A percentile compares a stretch with the other conserved stretches of the same genome.
phyloP scores from a whole-genome alignment of 2,113 vertebrate species.

The Myxocyprinus asiaticus region DNA sequence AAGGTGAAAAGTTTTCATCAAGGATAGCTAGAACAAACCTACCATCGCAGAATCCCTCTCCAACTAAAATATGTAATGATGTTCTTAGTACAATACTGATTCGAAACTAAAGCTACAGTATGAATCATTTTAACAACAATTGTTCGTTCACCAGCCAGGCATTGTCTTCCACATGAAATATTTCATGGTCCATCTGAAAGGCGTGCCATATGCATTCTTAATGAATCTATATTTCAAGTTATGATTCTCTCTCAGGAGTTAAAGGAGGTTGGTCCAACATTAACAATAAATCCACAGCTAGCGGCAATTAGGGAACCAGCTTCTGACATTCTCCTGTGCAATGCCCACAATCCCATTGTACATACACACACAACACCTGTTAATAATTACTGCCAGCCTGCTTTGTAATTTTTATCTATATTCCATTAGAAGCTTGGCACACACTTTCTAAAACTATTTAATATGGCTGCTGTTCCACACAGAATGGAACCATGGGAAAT shows the following conservation, averaged over 20 bases:
- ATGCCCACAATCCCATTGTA: too few relatives aligned
- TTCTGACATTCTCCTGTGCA: conserved; percentile 36
- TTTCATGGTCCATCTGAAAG: conserved; percentile 54
- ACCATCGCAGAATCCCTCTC: too few relatives aligned
- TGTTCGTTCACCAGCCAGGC: conserved; percentile 38
- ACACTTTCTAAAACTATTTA: conserved; percentile 45
- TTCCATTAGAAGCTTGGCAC: conserved; percentile 52
- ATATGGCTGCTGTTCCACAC: conserved; percentile 49
- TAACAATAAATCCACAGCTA: conserved; percentile 53
- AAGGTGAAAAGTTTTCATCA: too few relatives aligned
- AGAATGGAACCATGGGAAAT: conserved; percentile 31
- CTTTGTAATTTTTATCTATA: too few relatives aligned
- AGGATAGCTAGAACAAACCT: too few relatives aligned
- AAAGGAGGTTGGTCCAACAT: conserved; percentile 47
- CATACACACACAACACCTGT: too few relatives aligned
- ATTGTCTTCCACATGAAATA: conserved; percentile 50
- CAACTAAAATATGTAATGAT: too few relatives aligned
- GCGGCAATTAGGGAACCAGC: conserved; percentile 51
- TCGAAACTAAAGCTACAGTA: neutral
- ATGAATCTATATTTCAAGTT: conserved; percentile 61
- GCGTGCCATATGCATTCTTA: conserved; percentile 60
- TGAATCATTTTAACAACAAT: conserved; percentile 49
- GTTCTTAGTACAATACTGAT: too few relatives aligned
- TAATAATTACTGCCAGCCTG: too few relatives aligned
- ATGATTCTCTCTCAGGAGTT: conserved; percentile 53